Evolutionary conservation across 2,113 vertebrate species (phyloP), one percentile per base, ranked within the genome.

Genomic region (Gobius niger): DNA sequence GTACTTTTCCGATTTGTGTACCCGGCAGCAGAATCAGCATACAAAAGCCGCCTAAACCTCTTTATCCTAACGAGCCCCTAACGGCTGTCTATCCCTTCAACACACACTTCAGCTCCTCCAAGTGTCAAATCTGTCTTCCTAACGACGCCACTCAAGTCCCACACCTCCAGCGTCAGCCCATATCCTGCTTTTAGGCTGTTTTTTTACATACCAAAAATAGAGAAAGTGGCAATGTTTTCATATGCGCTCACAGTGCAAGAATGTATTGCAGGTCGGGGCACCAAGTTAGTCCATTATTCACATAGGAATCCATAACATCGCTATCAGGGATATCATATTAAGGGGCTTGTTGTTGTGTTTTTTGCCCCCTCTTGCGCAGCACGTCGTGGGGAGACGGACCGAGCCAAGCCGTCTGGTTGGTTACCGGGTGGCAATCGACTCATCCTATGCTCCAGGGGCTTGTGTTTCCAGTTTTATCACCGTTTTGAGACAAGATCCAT

Each of bases 311-410:
- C 72, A 71, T 40, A 81, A 75, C 75, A 66, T 73, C 63, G 68
- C 71, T 87, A 90, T 90, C 85, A 70, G 49, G 63, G 53, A 44
- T 61, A 82, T 82, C 88, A 82, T 40, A 57, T 34, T 40, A 41
- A 52, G 79, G 67, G 52, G 72, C 72, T 41, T 60, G 59, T 40
- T 52, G 41, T 68, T 77, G 62, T 66, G 52, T 54, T 12, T 77
- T 80, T 84, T 15, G 24, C 70, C 64, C 10, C 69, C 57, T 64
- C 41, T 34, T 54, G 41, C 65, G 67, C 59, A 42, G 72, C 68
- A 1, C 44, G 67, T 10, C 67, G 63, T 53, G 51, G 56, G 44
- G 63, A 67, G 46, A 72, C 47, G 78, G 68, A 60, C 16, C 7
- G 15, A 65, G 57, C 12, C 57, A 61, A 70, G 44, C 67, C 15